Percentiles rank a stretch among this genome's conserved stretches.
phyloP scores from a whole-genome alignment of 1,140 invertebrate genomes.

The Temnothorax nylanderi region DNA sequence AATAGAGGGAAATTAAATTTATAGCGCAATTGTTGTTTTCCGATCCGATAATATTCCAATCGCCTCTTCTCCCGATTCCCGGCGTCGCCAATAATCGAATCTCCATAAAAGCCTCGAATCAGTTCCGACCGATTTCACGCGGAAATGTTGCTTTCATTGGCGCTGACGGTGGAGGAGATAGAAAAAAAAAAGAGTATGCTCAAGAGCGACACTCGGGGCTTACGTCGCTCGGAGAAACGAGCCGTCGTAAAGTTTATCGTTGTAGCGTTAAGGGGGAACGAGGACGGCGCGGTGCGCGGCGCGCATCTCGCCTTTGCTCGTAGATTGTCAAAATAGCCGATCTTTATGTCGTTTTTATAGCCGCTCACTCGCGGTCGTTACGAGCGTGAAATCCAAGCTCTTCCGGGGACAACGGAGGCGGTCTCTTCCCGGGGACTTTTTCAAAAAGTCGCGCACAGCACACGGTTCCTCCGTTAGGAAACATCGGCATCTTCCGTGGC shows the following conservation, averaged over 20 bases:
- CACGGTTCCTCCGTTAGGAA: constrained; percentile 20
- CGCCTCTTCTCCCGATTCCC: not conserved
- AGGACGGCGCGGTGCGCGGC: not conserved
- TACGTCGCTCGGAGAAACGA: constrained; percentile 76
- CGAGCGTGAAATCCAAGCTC: constrained; percentile 80
- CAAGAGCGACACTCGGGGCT: constrained; percentile 76
- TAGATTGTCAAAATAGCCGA: constrained; percentile 85
- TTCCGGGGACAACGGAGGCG: constrained; percentile 67
- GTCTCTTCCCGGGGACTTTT: constrained; percentile 59
- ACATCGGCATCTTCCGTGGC: not conserved
- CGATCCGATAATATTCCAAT: not conserved
- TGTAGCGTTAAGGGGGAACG: constrained; percentile 45
- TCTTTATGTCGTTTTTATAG: constrained; percentile 84
- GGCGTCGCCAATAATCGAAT: constrained; percentile 46
- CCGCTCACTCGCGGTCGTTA: constrained; percentile 78
- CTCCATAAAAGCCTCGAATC: constrained; percentile 62
- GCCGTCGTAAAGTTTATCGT: constrained; percentile 83
- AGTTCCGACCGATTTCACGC: constrained; percentile 50
- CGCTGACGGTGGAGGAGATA: constrained; percentile 50
- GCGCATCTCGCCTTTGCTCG: constrained; percentile 52
- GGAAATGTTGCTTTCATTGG: constrained; percentile 53
- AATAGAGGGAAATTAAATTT: not conserved
- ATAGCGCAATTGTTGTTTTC: not conserved
- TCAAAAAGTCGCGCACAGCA: constrained; percentile 54
- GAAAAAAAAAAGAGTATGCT: constrained; percentile 67